These are phyloP conservation scores for Dinomys branickii DNA, from an alignment of 2,113 vertebrate genomes.

Conservation along the genomic window DNA sequence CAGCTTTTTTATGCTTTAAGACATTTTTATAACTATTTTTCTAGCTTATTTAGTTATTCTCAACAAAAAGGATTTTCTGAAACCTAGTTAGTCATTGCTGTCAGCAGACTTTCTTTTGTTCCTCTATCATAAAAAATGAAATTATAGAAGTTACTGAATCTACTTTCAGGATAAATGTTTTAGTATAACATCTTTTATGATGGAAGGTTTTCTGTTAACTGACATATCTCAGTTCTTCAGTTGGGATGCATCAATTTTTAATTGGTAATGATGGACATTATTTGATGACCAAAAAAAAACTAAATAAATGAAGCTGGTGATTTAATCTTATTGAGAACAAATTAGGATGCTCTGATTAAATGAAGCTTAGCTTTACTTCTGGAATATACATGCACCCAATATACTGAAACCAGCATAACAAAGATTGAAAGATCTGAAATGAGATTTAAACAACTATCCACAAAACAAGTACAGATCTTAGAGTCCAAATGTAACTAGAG, in stretches of 20 bases:
- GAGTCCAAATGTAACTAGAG: neutral
- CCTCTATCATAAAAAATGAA: neutral
- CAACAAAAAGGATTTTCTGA: neutral
- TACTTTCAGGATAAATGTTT: neutral
- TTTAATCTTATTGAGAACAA: neutral
- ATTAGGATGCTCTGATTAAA: neutral
- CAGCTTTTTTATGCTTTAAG: neutral
- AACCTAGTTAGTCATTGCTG: neutral
- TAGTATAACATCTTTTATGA: neutral
- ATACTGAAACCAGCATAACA: neutral
- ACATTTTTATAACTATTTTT: conserved; percentile 7
- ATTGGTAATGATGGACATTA: neutral
- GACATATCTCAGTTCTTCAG: neutral
- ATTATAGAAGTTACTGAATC: neutral
- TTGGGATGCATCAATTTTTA: neutral
- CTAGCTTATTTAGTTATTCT: neutral
- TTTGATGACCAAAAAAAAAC: neutral
- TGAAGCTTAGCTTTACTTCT: neutral
- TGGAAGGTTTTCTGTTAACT: neutral
- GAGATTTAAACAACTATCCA: neutral
- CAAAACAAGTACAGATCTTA: neutral
- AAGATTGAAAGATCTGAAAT: neutral
- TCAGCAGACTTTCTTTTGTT: neutral
- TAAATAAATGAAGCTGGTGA: neutral
- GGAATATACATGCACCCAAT: neutral